Base-by-base conservation (phyloP, 2,797 vertebrate genomes). In the Leuciscus waleckii region DNA sequence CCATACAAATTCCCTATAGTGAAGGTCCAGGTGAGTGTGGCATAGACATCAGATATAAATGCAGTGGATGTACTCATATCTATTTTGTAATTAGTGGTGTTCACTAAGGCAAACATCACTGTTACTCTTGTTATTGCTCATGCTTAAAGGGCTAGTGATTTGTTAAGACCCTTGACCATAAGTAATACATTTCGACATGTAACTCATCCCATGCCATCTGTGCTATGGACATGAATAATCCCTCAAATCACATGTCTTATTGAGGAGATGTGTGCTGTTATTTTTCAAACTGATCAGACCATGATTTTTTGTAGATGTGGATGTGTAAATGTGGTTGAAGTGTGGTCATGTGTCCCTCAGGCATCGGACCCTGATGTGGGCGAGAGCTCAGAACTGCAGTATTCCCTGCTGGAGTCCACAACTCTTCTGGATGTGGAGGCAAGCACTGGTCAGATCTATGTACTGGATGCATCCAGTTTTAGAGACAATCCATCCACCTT, bases 341-440 rank as follows among this genome's bases (percentile, higher is more conserved):
- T 51, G 56, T 51, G 54, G 2, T 19, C 9, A 1, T 67, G 51
- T 80, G 68, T 67, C 8, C 51, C 79, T 26, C 91, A 97, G 96
- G 96, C 96, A 7, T 90, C 70, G 58, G 95, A 96, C 87, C 94
- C 92, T 3, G 95, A 95, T 41, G 82, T 90, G 0, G 90, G 91
- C 23, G 92, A 92, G 0, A 91, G 84, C 0, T 91, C 88, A 37
- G 43, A 5, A 67, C 90, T 97, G 87, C 67, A 58, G 69, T 97
- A 96, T 92, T 93, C 92, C 54, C 65, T 97, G 26, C 43, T 81
- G 32, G 63, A 85, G 5, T 21, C 9, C 5, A 89, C 5, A 0
- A 68, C 88, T 0, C 70, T 90, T 17, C 95, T 97, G 2, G 93
- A 92, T 37, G 92, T 96, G 21, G 56, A 96, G 2, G 71, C 90